Percentiles rank a stretch among this genome's conserved stretches.
Conservation (phyloP, 2,113 vertebrate species). For the Labeo catla region DNA sequence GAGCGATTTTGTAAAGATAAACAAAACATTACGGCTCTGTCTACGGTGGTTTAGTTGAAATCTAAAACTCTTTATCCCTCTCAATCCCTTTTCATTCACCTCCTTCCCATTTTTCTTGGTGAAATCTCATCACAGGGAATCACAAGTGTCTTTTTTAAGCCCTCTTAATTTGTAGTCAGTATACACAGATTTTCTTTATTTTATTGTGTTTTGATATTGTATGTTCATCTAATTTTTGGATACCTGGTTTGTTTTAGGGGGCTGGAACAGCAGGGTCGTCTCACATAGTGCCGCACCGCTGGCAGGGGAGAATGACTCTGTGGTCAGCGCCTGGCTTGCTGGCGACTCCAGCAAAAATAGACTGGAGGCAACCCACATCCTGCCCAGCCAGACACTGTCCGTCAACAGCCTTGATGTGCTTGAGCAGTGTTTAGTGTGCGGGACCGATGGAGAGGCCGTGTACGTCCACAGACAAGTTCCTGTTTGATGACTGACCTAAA, state of each 20-base stretch:
- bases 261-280: constrained; percentile 83
- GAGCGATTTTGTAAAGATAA: too few relatives aligned
- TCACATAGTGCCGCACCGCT: constrained; percentile 81
- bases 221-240: not conserved
- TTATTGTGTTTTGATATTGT: too few relatives aligned
- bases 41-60: too few relatives aligned
- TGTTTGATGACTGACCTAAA: constrained; percentile 52
- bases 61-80: too few relatives aligned
- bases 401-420: constrained; percentile 95
- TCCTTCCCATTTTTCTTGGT: too few relatives aligned
- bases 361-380: constrained; percentile 92
- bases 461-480: constrained; percentile 88
- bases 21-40: too few relatives aligned
- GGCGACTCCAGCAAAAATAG: constrained; percentile 89
- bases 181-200: too few relatives aligned
- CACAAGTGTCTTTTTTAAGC: too few relatives aligned
- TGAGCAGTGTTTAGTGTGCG: constrained; percentile 92
- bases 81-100: too few relatives aligned
- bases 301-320: constrained; percentile 79
- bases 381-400: constrained; percentile 88
- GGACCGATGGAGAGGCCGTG: constrained; percentile 93
- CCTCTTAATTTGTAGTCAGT: too few relatives aligned
- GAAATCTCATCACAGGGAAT: too few relatives aligned
- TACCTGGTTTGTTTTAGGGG: constrained; percentile 74
- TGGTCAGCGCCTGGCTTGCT: constrained; percentile 87